These are phyloP conservation scores for Athalia rosae DNA, from an alignment of 2,888 invertebrate genomes.

Conservation along the genomic window DNA sequence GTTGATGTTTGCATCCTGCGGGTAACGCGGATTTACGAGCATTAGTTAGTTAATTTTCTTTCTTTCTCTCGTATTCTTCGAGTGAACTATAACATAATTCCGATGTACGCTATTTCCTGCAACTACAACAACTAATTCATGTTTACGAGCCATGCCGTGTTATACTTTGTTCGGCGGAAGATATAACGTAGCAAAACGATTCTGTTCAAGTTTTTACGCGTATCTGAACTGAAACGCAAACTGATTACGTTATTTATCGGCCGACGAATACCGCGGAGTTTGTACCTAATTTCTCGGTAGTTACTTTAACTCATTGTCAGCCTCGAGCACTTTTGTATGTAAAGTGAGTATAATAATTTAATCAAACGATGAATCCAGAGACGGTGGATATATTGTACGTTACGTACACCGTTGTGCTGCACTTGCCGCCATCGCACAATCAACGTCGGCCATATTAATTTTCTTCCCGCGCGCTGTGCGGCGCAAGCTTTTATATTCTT, in stretches of 20 bases:
- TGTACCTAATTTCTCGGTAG: slow-evolving; percentile 46
- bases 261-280: too few relatives aligned
- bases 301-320: slow-evolving; percentile 1
- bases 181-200: neutral
- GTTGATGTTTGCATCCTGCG: too few relatives aligned
- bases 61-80: too few relatives aligned
- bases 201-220: too few relatives aligned
- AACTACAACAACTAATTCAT: neutral
- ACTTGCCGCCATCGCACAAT: slow-evolving; percentile 14
- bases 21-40: too few relatives aligned
- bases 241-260: too few relatives aligned
- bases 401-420: neutral
- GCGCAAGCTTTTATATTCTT: slow-evolving; percentile 30
- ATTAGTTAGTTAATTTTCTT: too few relatives aligned
- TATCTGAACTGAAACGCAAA: too few relatives aligned
- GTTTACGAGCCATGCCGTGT: neutral
- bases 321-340: too few relatives aligned
- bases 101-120: too few relatives aligned
- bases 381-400: neutral
- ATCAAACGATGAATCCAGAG: slow-evolving; percentile 60
- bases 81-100: too few relatives aligned
- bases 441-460: slow-evolving; percentile 24
- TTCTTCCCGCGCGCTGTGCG: neutral
- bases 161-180: slow-evolving; percentile 1
- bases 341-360: slow-evolving; percentile 59